phyloP scores from a whole-genome alignment of 92 coral and sea anemone genomes.

The Zoanthus gigantus region DNA sequence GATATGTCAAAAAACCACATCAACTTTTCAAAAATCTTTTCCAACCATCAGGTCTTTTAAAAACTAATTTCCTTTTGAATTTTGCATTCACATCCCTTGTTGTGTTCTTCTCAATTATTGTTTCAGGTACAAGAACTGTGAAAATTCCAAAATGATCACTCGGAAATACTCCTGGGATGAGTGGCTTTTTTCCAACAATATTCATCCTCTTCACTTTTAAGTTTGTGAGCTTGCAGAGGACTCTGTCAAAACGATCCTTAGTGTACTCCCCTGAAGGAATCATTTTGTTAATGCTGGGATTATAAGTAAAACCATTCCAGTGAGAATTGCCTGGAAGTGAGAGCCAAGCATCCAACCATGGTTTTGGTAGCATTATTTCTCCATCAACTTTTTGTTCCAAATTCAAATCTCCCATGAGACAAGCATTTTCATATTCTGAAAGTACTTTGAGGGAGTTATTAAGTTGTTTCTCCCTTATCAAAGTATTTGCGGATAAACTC shows the following conservation, averaged over 20 bases:
- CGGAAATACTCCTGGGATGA: slow-evolving; percentile 51
- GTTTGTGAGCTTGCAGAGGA: slow-evolving; percentile 70
- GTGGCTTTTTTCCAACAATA: slow-evolving; percentile 46
- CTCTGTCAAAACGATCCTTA: slow-evolving; percentile 72
- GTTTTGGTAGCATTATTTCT: slow-evolving; percentile 60
- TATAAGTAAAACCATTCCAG: slow-evolving; percentile 74
- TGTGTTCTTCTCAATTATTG: neutral
- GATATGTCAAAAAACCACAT: neutral
- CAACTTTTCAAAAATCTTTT: slow-evolving; percentile 38
- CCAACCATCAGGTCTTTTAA: slow-evolving; percentile 71
- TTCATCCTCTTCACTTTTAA: slow-evolving; percentile 55
- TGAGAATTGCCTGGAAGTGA: slow-evolving; percentile 55
- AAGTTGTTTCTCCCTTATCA: slow-evolving; percentile 66
- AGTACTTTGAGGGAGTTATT: slow-evolving; percentile 55
- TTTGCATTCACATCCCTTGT: neutral
- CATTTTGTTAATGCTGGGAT: slow-evolving; percentile 52
- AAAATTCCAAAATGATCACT: slow-evolving; percentile 81
- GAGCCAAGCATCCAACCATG: slow-evolving; percentile 79
- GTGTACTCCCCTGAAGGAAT: slow-evolving; percentile 49
- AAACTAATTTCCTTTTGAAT: slow-evolving; percentile 25
- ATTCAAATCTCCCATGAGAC: slow-evolving; percentile 85
- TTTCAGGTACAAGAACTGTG: slow-evolving; percentile 45
- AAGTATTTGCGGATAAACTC: slow-evolving; percentile 54
- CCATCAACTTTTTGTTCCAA: slow-evolving; percentile 73
- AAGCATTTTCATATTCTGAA: slow-evolving; percentile 52